Evolutionary conservation across 2,113 vertebrate genomes (phyloP).

Genomic region (Solea solea): DNA sequence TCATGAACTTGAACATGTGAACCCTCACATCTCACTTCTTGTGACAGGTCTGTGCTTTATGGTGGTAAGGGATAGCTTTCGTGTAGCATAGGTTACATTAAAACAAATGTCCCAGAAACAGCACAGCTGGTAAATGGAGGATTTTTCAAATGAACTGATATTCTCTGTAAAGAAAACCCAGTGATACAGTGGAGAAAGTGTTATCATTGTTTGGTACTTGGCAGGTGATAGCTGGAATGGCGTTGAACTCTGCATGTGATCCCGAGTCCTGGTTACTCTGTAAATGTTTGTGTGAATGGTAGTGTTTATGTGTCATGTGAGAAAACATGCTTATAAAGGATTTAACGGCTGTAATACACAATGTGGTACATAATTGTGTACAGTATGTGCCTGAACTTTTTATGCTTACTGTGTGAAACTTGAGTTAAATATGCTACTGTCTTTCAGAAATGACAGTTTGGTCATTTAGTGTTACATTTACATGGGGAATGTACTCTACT

Average conservation of each 20-base stretch:
- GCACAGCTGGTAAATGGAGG: no score
- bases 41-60: background rate
- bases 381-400: background rate
- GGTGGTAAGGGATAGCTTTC: background rate
- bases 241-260: slow-evolving; percentile 4
- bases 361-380: background rate
- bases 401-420: background rate
- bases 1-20: background rate
- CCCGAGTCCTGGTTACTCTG: background rate
- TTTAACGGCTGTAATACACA: background rate
- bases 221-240: background rate
- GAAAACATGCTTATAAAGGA: background rate
- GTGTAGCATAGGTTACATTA: background rate
- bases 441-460: background rate
- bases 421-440: background rate
- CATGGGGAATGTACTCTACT: no score
- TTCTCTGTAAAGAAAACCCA: background rate
- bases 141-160: background rate
- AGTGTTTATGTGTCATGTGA: background rate
- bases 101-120: background rate
- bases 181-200: slow-evolving; percentile 3
- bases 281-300: background rate
- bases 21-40: background rate
- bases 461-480: background rate
- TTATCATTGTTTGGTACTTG: slow-evolving; percentile 13